phyloP scores from a whole-genome alignment of 2,888 invertebrate species.

The Antheraea yamamai region DNA sequence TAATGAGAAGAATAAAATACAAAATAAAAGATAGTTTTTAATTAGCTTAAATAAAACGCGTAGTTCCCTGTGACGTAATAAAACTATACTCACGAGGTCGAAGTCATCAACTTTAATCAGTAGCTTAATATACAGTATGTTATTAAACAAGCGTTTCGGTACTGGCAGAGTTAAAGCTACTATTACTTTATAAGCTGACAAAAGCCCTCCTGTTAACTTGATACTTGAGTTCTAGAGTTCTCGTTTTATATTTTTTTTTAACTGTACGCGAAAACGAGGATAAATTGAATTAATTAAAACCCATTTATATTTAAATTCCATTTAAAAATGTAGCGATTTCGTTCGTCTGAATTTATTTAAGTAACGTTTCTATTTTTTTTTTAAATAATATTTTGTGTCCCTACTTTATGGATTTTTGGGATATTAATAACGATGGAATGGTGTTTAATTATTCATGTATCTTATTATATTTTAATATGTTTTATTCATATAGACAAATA shows the following conservation, averaged over 20 bases:
- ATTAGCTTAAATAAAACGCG: too few relatives aligned
- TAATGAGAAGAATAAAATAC: too few relatives aligned
- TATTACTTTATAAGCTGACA: conserved; percentile 1
- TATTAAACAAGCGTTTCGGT: not conserved
- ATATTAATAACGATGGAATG: too few relatives aligned
- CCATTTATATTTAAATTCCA: not conserved
- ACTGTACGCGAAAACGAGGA: not conserved
- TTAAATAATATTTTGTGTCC: too few relatives aligned
- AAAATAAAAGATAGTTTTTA: too few relatives aligned
- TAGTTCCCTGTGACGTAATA: too few relatives aligned
- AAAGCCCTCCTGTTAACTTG: not conserved
- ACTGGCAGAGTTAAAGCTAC: not conserved
- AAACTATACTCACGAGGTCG: not conserved
- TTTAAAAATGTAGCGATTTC: not conserved
- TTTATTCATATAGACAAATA: too few relatives aligned
- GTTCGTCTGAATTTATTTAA: not conserved
- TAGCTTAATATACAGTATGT: not conserved
- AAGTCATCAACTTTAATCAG: not conserved
- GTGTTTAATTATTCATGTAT: too few relatives aligned
- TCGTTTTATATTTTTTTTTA: not conserved
- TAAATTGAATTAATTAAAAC: not conserved
- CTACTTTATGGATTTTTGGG: too few relatives aligned
- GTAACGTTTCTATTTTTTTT: too few relatives aligned
- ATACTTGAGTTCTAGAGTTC: not conserved
- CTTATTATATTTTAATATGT: too few relatives aligned